These are phyloP conservation scores for Euwallacea similis DNA, from an alignment of 1,140 invertebrate genomes.

Conservation along the genomic window DNA sequence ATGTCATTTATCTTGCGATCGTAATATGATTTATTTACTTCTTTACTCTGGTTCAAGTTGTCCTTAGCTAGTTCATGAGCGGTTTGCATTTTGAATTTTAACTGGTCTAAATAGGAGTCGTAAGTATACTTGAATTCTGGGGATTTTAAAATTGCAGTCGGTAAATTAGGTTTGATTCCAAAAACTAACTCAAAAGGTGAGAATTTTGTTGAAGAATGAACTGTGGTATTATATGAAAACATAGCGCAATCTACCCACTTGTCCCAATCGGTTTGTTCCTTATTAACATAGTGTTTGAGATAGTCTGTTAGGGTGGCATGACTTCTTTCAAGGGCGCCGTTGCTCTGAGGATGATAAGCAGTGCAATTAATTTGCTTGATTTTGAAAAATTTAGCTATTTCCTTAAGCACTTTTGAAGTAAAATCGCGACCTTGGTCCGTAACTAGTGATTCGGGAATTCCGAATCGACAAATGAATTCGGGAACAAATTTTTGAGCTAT, in stretches of 20 bases:
- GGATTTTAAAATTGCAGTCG: constrained; percentile 16
- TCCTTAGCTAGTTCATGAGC: constrained; percentile 9
- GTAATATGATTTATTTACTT: constrained; percentile 17
- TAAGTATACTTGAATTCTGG: constrained; percentile 29
- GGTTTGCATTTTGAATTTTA: constrained; percentile 20
- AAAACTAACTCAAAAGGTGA: constrained; percentile 47
- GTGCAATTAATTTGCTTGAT: constrained; percentile 43
- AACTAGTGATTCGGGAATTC: constrained; percentile 40
- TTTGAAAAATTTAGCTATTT: constrained; percentile 45
- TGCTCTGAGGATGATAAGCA: constrained; percentile 47
- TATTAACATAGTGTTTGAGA: constrained; percentile 52
- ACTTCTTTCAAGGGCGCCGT: constrained; percentile 49
- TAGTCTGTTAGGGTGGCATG: constrained; percentile 53
- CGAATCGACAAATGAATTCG: constrained; percentile 42
- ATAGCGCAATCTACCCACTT: constrained; percentile 49
- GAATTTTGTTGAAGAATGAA: constrained; percentile 43
- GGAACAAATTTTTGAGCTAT: constrained; percentile 45
- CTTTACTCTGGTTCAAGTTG: constrained; percentile 11
- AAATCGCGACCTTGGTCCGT: constrained; percentile 50
- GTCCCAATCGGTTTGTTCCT: constrained; percentile 52
- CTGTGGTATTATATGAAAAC: constrained; percentile 52
- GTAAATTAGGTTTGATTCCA: constrained; percentile 41
- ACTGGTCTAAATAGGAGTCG: constrained; percentile 10
- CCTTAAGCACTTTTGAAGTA: constrained; percentile 44
- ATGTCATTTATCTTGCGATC: constrained; percentile 15